A percentile compares a stretch with the other conserved stretches of the same genome.
Evolutionary conservation across 2,113 vertebrate genomes (phyloP).

Genomic region (Aspidoscelis tigris): DNA sequence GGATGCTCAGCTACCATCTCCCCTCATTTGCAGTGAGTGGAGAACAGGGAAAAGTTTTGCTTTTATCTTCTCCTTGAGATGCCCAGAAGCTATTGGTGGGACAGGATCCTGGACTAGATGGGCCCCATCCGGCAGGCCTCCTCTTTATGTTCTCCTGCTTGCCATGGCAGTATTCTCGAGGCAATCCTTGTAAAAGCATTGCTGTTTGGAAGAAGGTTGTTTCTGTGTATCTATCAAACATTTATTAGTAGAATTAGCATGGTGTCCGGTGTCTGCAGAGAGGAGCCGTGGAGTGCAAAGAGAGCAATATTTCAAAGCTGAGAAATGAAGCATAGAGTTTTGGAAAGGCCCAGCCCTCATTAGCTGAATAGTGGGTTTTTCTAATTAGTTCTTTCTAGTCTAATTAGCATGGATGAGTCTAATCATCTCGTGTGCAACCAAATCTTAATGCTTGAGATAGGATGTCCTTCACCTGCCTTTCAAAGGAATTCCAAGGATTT

Average conservation of each 20-base stretch:
- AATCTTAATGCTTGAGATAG: constrained; percentile 90
- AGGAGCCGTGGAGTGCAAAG: constrained; percentile 54
- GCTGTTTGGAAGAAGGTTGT: constrained; percentile 33
- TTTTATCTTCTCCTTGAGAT: no score
- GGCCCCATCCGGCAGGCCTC: no score
- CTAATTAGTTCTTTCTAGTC: constrained; percentile 97
- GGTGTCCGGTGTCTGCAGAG: constrained; percentile 50
- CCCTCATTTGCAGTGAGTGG: no score
- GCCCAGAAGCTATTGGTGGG: no score
- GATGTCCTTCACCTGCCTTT: constrained; percentile 95
- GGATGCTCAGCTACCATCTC: no score
- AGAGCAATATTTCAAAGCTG: constrained; percentile 77
- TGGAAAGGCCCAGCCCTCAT: constrained; percentile 92
- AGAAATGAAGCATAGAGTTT: constrained; percentile 86
- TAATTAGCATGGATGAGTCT: constrained; percentile 95
- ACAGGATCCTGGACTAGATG: no score
- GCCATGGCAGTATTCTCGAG: not conserved
- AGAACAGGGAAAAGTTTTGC: no score
- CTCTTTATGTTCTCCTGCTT: no score
- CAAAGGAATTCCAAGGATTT: constrained; percentile 76
- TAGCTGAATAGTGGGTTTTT: constrained; percentile 93
- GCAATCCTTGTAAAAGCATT: constrained; percentile 20
- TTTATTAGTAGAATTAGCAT: constrained; percentile 63
- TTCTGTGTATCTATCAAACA: constrained; percentile 61
- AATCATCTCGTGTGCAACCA: constrained; percentile 97